These are phyloP conservation scores for Mesoclemmys tuberculata DNA, from an alignment of 2,113 vertebrate species.

Conservation along the genomic window DNA sequence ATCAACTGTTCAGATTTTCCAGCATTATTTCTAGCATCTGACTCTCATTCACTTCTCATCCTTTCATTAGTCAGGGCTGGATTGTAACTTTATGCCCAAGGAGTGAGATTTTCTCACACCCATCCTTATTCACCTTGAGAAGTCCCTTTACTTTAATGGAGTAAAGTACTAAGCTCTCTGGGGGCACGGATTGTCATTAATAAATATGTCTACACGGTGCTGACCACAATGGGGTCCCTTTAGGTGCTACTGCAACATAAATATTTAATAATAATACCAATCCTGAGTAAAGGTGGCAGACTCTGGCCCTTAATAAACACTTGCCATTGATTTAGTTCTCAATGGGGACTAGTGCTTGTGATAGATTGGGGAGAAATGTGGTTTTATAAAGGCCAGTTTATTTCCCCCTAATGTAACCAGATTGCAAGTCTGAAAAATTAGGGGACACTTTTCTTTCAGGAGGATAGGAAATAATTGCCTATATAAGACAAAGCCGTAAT, in stretches of 20 bases:
- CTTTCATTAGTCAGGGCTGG: background rate
- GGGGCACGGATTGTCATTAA: background rate
- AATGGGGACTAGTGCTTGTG: rapidly evolving
- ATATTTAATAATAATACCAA: background rate
- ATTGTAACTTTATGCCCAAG: background rate
- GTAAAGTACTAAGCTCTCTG: background rate
- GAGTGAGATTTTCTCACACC: background rate
- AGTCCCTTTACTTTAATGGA: background rate
- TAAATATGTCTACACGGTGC: background rate
- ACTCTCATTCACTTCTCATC: background rate
- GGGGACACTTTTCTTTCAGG: background rate
- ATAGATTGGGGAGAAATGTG: background rate
- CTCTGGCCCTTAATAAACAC: rapidly evolving
- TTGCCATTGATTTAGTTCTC: background rate
- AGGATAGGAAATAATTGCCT: background rate
- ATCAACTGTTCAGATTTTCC: conserved; percentile 18
- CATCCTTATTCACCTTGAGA: background rate
- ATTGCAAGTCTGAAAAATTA: background rate
- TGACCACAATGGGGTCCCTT: rapidly evolving
- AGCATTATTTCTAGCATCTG: background rate
- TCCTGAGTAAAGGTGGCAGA: background rate
- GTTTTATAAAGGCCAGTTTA: background rate
- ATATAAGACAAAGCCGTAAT: background rate
- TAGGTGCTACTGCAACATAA: background rate
- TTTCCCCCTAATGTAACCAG: background rate